Evolutionary conservation across 2,797 vertebrate species (phyloP).

Genomic region (Sus cebifrons): DNA sequence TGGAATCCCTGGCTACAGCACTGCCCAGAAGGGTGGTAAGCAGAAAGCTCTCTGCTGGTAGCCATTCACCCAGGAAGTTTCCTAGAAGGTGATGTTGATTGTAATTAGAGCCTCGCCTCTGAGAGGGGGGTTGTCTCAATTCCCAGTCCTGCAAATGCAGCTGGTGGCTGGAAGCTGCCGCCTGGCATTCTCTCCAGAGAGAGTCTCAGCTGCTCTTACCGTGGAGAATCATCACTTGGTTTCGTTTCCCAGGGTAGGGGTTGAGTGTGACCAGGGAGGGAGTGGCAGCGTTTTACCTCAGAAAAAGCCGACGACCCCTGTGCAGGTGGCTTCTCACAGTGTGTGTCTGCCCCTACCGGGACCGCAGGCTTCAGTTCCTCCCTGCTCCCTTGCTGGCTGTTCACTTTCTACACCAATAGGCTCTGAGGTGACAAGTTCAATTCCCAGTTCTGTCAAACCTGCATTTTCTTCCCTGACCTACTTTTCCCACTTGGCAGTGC

Average conservation of each 20-base stretch:
- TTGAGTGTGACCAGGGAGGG: neutral
- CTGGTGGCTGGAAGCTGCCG: constrained; percentile 69
- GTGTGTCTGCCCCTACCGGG: neutral
- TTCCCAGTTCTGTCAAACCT: constrained; percentile 92
- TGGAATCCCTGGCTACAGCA: neutral
- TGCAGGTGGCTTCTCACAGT: neutral
- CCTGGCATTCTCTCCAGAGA: constrained; percentile 68
- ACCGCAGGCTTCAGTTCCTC: constrained; percentile 64
- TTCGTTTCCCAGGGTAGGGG: constrained; percentile 67
- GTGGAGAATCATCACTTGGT: constrained; percentile 73
- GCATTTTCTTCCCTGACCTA: constrained; percentile 93
- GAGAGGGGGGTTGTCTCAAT: constrained; percentile 31
- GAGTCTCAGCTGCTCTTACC: constrained; percentile 72
- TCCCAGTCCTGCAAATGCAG: constrained; percentile 65
- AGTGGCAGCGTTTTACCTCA: neutral
- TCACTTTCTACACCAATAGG: constrained; percentile 90
- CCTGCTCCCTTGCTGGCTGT: constrained; percentile 79
- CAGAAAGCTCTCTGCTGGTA: neutral
- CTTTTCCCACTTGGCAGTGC: constrained; percentile 87
- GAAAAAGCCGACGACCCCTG: neutral
- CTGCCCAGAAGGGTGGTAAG: neutral
- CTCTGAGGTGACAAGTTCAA: constrained; percentile 95
- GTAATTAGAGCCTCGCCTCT: constrained; percentile 73
- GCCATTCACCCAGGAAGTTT: neutral
- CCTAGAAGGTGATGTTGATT: neutral